A percentile compares a stretch with the other conserved stretches of the same genome.
phyloP scores from a whole-genome alignment of 1,140 invertebrate genomes.

The Sycophaga agraensis region DNA sequence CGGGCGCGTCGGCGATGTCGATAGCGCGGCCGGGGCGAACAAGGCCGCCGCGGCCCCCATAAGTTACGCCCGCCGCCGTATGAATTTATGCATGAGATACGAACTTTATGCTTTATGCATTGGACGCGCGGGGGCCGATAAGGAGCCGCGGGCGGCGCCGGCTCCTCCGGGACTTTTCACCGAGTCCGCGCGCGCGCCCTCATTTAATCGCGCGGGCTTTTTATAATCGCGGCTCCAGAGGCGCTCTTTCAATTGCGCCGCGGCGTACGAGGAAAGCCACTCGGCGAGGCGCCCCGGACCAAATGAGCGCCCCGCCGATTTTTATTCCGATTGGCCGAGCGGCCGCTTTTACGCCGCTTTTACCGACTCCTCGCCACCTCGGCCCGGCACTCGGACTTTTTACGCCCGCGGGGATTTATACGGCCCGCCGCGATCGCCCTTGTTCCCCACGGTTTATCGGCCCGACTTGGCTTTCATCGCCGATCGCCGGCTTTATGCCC shows the following conservation, averaged over 20 bases:
- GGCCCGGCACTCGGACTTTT: too few relatives aligned
- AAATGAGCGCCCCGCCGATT: too few relatives aligned
- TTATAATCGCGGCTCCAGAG: conserved; percentile 15
- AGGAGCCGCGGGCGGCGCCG: conserved; percentile 12
- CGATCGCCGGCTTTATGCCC: too few relatives aligned
- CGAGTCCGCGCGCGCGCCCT: conserved; percentile 19
- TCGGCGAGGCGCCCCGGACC: too few relatives aligned
- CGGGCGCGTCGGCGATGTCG: conserved; percentile 51
- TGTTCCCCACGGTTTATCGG: too few relatives aligned
- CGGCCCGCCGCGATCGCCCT: too few relatives aligned
- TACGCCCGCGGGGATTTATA: too few relatives aligned
- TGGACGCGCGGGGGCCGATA: conserved; percentile 43
- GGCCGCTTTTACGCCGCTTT: too few relatives aligned
- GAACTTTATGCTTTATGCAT: conserved; percentile 58
- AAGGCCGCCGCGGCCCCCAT: conserved; percentile 33
- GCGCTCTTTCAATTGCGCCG: conserved; percentile 25
- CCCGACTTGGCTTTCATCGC: too few relatives aligned
- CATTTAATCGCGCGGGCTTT: conserved; percentile 18
- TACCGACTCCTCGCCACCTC: too few relatives aligned
- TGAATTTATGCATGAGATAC: conserved; percentile 59
- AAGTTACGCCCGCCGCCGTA: conserved; percentile 44
- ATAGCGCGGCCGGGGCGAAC: conserved; percentile 32
- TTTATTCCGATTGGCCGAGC: too few relatives aligned
- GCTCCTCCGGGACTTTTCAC: conserved; percentile 20
- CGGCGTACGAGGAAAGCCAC: too few relatives aligned